Base-by-base conservation (phyloP, 1,140 invertebrate genomes). In the Hylyphantes graminicola region DNA sequence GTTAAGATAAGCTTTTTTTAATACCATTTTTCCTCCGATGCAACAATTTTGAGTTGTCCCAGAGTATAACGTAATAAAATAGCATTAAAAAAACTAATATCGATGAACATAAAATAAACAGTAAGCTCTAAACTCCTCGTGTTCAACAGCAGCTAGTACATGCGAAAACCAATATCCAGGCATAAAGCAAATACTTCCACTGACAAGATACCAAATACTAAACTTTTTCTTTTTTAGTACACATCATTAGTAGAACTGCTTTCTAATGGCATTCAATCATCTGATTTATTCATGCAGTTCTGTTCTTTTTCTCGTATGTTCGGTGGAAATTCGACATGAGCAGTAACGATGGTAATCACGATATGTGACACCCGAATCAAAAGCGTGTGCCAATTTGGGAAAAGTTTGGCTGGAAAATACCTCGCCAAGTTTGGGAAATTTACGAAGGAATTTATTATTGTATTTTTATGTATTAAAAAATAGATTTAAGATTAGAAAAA, bases 221-320 rank as follows among this genome's bases (percentile, higher is more conserved):
- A 35, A 35, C 35, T 35, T 35, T 35, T 35, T 35, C 35, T 35
- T 35, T 35, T 35, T 35, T 35, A 35, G 35, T 35, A 61, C 59
- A 61, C 17, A 15, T 61, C 59, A 61, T 61, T 13, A 61, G 17
- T 13, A 19, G 13, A 2, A 11, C n/a, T 74, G 55, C n/a, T 17
- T 70, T 80, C 77, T 80, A 80, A 80, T 80, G 77, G 77, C 77
- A 80, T 80, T 80, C 77, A 80, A 80, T 80, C 77, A 80, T 80
- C 65, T 80, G 77, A 80, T 80, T 80, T 80, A 80, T 80, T 70
- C 65, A 80, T 80, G 70, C 61, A 80, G 70, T 72, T 70, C 65
- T 57, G 54, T 80, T 59, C 55, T 70, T 50, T 70, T 57, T 80
- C 70, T 70, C 59, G 21, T 80, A 6, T 51, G 63, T 70, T 70